Conservation (phyloP, 2,888 invertebrate genomes). For the Zaprionus obscuricornis region DNA sequence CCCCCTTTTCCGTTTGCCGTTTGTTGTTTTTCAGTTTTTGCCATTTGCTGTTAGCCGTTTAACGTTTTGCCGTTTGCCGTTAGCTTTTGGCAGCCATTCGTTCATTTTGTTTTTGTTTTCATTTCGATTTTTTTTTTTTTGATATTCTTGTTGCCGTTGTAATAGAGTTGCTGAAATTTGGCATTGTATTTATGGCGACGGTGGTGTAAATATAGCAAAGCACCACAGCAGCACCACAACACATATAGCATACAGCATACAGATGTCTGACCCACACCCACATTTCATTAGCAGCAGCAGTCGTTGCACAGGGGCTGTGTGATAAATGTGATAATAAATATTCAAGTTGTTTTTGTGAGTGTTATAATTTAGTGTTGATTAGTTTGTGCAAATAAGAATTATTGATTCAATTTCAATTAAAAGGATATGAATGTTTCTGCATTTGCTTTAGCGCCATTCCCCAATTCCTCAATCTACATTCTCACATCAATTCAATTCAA, state of each 20-base stretch:
- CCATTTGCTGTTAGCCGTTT: slow-evolving; percentile 56
- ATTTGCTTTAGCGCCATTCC: slow-evolving; percentile 53
- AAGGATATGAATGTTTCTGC: slow-evolving; percentile 77
- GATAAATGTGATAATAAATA: slow-evolving; percentile 75
- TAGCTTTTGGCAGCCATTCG: slow-evolving; percentile 13
- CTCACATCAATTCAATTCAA: too few relatives aligned
- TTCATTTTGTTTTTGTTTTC: slow-evolving; percentile 34
- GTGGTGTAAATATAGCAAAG: too few relatives aligned
- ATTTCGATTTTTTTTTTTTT: too few relatives aligned
- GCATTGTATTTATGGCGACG: slow-evolving; percentile 56
- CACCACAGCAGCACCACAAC: slow-evolving; percentile 3
- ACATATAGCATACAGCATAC: slow-evolving; percentile 29
- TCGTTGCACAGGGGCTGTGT: slow-evolving; percentile 46
- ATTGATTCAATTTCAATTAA: slow-evolving; percentile 77
- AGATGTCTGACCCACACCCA: slow-evolving; percentile 72
- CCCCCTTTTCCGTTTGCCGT: too few relatives aligned
- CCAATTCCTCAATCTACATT: too few relatives aligned
- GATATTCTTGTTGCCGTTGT: slow-evolving; percentile 48
- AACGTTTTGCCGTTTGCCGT: slow-evolving; percentile 41
- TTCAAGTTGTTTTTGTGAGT: slow-evolving; percentile 72
- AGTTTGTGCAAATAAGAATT: slow-evolving; percentile 76
- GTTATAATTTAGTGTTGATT: slow-evolving; percentile 79
- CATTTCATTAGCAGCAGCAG: slow-evolving; percentile 68
- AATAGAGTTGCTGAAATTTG: slow-evolving; percentile 77
- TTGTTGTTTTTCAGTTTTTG: too few relatives aligned